phyloP scores from a whole-genome alignment of 2,797 vertebrate genomes.

The Acipenser ruthenus region DNA sequence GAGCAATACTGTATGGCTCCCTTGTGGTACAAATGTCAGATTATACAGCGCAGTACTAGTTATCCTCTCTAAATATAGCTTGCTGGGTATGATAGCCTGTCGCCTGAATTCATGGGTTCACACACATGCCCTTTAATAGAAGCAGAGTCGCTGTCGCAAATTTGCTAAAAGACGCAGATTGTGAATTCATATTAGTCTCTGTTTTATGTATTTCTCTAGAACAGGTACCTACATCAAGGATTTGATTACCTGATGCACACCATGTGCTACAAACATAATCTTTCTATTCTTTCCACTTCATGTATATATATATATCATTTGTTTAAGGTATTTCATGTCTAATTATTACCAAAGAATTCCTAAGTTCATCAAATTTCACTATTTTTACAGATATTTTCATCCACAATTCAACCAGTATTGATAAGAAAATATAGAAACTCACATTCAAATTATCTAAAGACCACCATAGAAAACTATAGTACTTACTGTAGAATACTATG shows the following conservation, averaged over 20 bases:
- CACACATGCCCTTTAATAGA: constrained; percentile 71
- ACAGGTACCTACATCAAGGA: constrained; percentile 41
- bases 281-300: too few species aligned
- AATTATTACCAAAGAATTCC: too few species aligned
- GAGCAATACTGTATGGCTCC: constrained; percentile 42
- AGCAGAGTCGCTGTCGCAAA: constrained; percentile 68
- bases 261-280: constrained; percentile 21
- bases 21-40: constrained; percentile 40
- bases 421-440: too few species aligned
- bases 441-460: too few species aligned
- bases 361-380: too few species aligned
- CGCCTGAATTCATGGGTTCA: constrained; percentile 53
- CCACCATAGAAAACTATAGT: too few species aligned
- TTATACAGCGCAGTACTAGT: constrained; percentile 31
- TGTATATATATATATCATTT: too few species aligned
- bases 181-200: constrained; percentile 60
- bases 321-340: too few species aligned
- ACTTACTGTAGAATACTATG: too few species aligned
- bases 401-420: too few species aligned
- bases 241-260: constrained; percentile 28
- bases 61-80: constrained; percentile 36
- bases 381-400: too few species aligned
- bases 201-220: constrained; percentile 43
- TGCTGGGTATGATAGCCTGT: constrained; percentile 30
- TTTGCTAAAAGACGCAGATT: constrained; percentile 61